phyloP scores from a whole-genome alignment of 2,888 invertebrate genomes.

The Drosophila paucipuncta region DNA sequence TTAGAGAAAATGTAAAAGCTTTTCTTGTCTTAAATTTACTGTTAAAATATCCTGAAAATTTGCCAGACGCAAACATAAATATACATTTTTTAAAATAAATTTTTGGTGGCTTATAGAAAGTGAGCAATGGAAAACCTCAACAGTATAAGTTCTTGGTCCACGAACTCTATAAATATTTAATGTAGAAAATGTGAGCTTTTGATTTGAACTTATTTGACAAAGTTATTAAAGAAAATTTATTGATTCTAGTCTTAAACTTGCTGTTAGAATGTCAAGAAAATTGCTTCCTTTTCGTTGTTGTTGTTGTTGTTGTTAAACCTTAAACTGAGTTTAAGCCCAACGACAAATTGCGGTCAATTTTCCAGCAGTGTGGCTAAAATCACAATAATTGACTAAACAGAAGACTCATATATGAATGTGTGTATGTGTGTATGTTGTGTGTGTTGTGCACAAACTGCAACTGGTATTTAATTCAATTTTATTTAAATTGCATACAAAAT shows the following conservation, averaged over 20 bases:
- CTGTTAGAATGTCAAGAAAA: slow-evolving; percentile 20
- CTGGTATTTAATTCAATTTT: slow-evolving; percentile 73
- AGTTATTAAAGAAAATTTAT: not conserved
- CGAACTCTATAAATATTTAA: not conserved
- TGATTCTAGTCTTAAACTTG: not conserved
- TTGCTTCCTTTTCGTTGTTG: slow-evolving; percentile 22
- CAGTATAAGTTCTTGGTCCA: not conserved
- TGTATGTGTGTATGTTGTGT: slow-evolving; percentile 19
- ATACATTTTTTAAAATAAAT: not conserved
- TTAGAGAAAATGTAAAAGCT: not conserved
- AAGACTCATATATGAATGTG: slow-evolving; percentile 8
- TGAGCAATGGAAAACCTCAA: not conserved
- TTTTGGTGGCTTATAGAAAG: not conserved
- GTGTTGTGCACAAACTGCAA: slow-evolving; percentile 30
- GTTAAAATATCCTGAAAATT: slow-evolving; percentile 24
- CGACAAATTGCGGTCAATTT: slow-evolving; percentile 47
- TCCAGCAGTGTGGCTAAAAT: slow-evolving; percentile 49
- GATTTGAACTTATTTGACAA: not conserved
- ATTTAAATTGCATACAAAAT: slow-evolving; percentile 74
- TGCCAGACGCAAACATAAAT: not conserved
- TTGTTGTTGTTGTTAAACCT: slow-evolving; percentile 20
- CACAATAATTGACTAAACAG: slow-evolving; percentile 54
- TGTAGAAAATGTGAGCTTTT: not conserved
- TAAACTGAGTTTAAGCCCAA: slow-evolving; percentile 32
- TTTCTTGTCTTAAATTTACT: not conserved